Evolutionary conservation across 2,113 vertebrate species (phyloP).

Genomic region (Sitta europaea): DNA sequence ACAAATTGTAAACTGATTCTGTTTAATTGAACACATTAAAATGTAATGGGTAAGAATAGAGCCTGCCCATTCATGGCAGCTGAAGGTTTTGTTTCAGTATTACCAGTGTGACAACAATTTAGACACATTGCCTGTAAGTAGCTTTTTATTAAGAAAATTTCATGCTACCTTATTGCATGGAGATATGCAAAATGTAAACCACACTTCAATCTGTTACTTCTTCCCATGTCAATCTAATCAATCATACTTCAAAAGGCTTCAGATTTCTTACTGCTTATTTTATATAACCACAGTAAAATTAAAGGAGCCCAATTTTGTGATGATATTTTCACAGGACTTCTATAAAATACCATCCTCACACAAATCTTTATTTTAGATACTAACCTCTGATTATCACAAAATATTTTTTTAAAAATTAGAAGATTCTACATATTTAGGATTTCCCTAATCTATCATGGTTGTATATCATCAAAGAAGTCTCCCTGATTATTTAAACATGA

Average conservation of each 20-base stretch:
- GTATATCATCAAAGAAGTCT: not conserved
- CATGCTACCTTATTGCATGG: rapidly evolving
- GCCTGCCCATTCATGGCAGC: not conserved
- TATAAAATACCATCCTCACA: not conserved
- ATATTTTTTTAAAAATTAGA: not conserved
- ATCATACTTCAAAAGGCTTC: not conserved
- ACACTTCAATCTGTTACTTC: not conserved
- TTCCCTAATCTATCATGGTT: constrained; percentile 6
- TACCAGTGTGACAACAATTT: not conserved
- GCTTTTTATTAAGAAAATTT: not conserved
- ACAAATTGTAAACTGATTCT: constrained; percentile 9
- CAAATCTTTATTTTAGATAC: constrained; percentile 13
- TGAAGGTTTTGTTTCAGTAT: not conserved
- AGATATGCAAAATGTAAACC: not conserved
- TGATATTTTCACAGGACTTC: not conserved
- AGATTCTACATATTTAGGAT: not conserved
- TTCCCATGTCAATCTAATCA: not conserved
- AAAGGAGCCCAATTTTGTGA: not conserved
- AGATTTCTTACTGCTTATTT: not conserved
- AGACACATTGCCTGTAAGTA: not conserved
- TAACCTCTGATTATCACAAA: not conserved
- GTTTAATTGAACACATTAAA: constrained; percentile 9
- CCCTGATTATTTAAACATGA: not conserved
- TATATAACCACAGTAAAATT: not conserved
- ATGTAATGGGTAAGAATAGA: not conserved